Evolutionary conservation across 2,113 vertebrate species (phyloP).

Genomic region (Eonycteris spelaea): DNA sequence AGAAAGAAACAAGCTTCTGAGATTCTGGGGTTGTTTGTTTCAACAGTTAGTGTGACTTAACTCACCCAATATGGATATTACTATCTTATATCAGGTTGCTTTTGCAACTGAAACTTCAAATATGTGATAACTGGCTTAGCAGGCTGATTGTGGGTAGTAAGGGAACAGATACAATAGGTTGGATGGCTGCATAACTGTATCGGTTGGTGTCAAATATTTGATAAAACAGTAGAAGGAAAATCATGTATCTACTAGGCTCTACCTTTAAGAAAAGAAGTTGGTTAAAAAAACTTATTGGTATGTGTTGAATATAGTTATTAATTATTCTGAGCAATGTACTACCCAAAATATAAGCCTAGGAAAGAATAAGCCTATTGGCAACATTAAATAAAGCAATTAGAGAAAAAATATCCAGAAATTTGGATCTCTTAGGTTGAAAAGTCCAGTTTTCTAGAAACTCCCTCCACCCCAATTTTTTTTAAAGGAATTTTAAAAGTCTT

Average conservation of each 20-base stretch:
- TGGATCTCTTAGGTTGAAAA: not conserved
- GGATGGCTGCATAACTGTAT: not conserved
- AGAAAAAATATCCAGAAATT: not conserved
- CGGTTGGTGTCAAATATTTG: not conserved
- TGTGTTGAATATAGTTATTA: not conserved
- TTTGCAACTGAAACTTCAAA: not conserved
- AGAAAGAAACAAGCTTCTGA: not conserved
- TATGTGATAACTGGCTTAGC: not conserved
- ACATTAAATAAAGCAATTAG: not conserved
- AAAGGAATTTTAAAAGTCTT: not conserved
- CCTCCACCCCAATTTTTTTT: not conserved
- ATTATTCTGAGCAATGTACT: not conserved
- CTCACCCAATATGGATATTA: not conserved
- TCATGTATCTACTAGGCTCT: not conserved
- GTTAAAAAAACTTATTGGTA: not conserved
- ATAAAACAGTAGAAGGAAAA: not conserved
- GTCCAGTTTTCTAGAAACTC: not conserved
- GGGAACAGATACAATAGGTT: not conserved
- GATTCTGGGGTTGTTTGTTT: not conserved
- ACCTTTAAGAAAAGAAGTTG: not conserved
- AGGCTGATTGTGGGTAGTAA: not conserved
- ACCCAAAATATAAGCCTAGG: not conserved
- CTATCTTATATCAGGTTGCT: not conserved
- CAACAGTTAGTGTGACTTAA: not conserved
- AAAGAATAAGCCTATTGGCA: not conserved